Evolutionary conservation across 2,888 invertebrate genomes (phyloP), one percentile per base, ranked within the genome.

Genomic region (Chamaedrilus cognettii): DNA sequence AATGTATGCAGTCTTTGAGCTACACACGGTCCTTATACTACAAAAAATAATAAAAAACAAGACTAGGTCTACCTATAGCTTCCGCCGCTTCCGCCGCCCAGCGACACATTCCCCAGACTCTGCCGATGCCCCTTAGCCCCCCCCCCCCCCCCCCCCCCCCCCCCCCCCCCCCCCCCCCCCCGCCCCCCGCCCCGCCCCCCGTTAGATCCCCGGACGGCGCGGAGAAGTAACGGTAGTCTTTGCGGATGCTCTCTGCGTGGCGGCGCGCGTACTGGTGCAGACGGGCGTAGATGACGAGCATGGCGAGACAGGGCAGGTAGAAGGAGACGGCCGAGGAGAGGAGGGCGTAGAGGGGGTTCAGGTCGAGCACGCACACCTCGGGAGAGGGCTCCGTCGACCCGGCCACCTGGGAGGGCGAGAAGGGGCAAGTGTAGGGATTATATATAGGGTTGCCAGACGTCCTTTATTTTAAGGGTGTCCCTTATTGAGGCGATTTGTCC

Each of bases 291-390:
- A 94, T 92, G 84, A 93, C 92, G 81, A 98, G 90, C 97, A 99
- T 98, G 73, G 99, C 94, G 78, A 96, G 89, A 85, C 97, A 98
- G n/a, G 98, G 98, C 79, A 96, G 89, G 86, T 95, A 97, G 87
- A 98, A 98, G 67, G 95, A 96, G 85, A 99, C 94, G 85, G 94
- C 93, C 79, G 98, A 98, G 72, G 96, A 97, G 60, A 97, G 92
- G 66, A 98, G 91, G 15, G 98, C 98, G 82, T 98, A 99, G 28
- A 93, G 91, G 49, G 96, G 95, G 65, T 96, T 95, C 74, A 99
- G 87, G 78, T 96, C 95, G 78, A 99, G 88, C 59, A 95, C 93
- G 85, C 99, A 99, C 28, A 32, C 19, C 3, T 30, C 31, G n/a
- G n/a, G n/a, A n/a, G n/a, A n/a, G n/a, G n/a, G n/a, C n/a, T n/a